phyloP scores from a whole-genome alignment of 2,113 vertebrate species.

The Geothlypis trichas region DNA sequence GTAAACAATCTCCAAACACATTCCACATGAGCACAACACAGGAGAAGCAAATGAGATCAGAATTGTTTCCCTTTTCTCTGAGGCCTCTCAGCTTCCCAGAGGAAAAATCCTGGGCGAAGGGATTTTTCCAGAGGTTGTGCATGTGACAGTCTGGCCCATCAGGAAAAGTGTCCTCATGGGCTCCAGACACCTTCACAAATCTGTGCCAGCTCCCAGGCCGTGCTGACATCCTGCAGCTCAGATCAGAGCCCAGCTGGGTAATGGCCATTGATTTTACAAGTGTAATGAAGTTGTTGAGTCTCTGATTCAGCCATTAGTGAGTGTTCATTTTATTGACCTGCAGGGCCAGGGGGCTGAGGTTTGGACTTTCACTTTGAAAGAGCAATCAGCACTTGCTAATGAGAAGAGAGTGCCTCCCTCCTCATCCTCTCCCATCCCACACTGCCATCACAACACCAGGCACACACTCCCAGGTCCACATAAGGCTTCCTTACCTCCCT shows the following conservation, averaged over 20 bases:
- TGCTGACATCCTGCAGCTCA: neutral
- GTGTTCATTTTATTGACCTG: neutral
- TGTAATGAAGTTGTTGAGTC: neutral
- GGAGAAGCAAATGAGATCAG: no score
- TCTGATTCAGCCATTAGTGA: neutral
- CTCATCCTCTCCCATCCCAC: neutral
- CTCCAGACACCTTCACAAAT: neutral
- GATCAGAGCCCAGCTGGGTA: neutral
- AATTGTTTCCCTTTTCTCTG: no score
- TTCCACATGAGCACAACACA: no score
- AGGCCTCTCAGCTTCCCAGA: no score
- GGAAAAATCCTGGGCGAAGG: no score
- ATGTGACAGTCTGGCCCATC: no score
- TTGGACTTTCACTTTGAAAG: neutral
- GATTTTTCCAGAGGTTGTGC: no score
- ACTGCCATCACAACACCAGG: neutral
- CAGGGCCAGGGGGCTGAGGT: neutral
- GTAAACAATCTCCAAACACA: no score
- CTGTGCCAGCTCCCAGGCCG: neutral
- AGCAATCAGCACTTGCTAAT: neutral
- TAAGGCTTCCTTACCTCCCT: neutral
- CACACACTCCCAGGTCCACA: neutral
- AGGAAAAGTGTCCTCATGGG: neutral
- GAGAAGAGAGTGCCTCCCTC: neutral
- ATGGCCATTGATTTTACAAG: neutral